Evolutionary conservation across 2,797 vertebrate genomes (phyloP).

Genomic region (Eptatretus atami): DNA sequence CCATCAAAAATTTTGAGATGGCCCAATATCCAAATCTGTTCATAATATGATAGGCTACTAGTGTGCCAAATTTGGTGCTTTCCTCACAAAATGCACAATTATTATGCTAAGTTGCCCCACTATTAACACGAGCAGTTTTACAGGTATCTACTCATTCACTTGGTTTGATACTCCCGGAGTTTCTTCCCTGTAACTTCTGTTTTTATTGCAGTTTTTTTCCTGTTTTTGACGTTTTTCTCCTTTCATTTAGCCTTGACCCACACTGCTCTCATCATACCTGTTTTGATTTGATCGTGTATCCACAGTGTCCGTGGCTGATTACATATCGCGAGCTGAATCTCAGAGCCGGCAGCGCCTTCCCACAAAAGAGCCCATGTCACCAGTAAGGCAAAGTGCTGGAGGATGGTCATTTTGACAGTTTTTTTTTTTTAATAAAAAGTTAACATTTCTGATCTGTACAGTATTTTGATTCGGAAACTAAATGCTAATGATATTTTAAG

Average conservation of each 20-base stretch:
- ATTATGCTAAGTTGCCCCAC: no score
- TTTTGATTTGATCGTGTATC: neutral
- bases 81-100: no score
- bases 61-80: no score
- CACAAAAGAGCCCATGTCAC: slow-evolving; percentile 19
- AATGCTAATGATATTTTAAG: no score
- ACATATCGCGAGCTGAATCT: slow-evolving; percentile 93
- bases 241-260: slow-evolving; percentile 13
- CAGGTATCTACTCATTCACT: slow-evolving; percentile 16
- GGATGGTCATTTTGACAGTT: neutral
- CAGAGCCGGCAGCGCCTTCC: slow-evolving; percentile 57
- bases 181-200: slow-evolving; percentile 20
- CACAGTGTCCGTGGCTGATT: slow-evolving; percentile 87
- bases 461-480: no score
- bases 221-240: slow-evolving; percentile 12
- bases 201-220: slow-evolving; percentile 14
- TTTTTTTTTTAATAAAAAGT: no score
- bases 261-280: slow-evolving; percentile 13
- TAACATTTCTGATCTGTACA: no score
- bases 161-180: slow-evolving; percentile 23
- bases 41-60: no score
- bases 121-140: slow-evolving; percentile 8
- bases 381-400: neutral
- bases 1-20: no score
- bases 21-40: no score